Evolutionary conservation across 2,113 vertebrate species (phyloP).

Genomic region (Piprites chloris): DNA sequence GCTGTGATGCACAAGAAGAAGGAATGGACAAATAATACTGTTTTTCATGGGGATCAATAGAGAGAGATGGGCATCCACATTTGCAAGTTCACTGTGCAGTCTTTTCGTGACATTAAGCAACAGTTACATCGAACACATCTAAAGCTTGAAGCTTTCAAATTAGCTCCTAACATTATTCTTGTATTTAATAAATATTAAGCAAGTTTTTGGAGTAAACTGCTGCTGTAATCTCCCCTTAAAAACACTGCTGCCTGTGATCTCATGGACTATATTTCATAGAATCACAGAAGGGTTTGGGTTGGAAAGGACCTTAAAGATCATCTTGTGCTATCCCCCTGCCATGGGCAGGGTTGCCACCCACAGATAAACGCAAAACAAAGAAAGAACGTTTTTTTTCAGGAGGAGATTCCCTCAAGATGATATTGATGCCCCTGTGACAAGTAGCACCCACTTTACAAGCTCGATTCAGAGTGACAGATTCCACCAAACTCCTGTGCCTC

Average conservation of each 20-base stretch:
- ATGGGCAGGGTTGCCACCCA: not conserved
- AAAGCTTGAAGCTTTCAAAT: not conserved
- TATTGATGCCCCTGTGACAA: not conserved
- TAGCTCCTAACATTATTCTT: not conserved
- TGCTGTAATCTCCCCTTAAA: not conserved
- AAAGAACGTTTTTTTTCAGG: not conserved
- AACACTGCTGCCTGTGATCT: not conserved
- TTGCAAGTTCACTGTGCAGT: not conserved
- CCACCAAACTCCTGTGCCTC: not conserved
- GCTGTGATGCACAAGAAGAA: not conserved
- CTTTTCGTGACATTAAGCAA: not conserved
- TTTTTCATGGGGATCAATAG: not conserved
- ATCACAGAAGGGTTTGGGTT: not conserved
- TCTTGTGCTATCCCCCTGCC: not conserved
- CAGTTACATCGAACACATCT: fast-evolving
- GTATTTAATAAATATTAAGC: not conserved
- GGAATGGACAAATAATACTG: not conserved
- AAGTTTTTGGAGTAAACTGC: not conserved
- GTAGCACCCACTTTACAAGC: not conserved
- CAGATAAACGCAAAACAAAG: not conserved
- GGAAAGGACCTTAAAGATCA: not conserved
- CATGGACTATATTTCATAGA: not conserved
- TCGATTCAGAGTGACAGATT: not conserved
- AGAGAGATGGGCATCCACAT: not conserved
- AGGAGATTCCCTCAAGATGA: not conserved